A percentile compares a stretch with the other conserved stretches of the same genome.
Conservation (phyloP, 2,797 vertebrate genomes). For the Anguilla pacifica region DNA sequence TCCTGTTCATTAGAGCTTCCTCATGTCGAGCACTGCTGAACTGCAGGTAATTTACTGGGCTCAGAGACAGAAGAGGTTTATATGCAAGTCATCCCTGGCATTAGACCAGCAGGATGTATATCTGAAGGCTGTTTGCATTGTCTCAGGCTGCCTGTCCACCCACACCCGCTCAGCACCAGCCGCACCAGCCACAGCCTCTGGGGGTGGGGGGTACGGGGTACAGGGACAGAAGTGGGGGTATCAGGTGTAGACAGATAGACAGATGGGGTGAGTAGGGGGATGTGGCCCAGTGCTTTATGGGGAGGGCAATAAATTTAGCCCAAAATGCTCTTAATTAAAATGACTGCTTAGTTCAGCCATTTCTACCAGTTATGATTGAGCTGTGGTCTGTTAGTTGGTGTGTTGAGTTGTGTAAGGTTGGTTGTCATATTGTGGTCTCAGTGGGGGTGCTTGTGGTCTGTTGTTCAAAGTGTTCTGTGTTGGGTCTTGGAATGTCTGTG, state of each 20-base stretch:
- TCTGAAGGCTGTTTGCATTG: neutral
- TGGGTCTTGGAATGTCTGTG: neutral
- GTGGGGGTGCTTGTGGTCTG: neutral
- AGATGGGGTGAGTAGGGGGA: neutral
- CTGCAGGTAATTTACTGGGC: neutral
- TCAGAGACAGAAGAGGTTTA: neutral
- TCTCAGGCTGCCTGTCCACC: neutral
- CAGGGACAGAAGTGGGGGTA: neutral
- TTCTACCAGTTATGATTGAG: too few relatives aligned
- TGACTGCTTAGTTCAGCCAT: too few relatives aligned
- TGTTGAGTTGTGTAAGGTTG: neutral
- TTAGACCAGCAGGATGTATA: neutral
- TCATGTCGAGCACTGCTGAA: neutral
- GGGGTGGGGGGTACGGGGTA: neutral
- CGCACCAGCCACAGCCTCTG: neutral
- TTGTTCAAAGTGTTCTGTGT: neutral
- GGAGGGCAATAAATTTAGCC: too few relatives aligned
- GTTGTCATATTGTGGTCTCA: neutral
- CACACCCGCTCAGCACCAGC: neutral
- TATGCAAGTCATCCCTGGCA: constrained; percentile 3
- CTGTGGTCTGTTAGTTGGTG: too few relatives aligned
- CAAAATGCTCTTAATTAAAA: too few relatives aligned
- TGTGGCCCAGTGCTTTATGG: neutral
- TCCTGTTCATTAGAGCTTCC: neutral
- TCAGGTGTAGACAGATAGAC: neutral